A percentile compares a stretch with the other conserved stretches of the same genome.
Evolutionary conservation across 2,888 invertebrate species (phyloP).

Genomic region (Heliconius hortense): DNA sequence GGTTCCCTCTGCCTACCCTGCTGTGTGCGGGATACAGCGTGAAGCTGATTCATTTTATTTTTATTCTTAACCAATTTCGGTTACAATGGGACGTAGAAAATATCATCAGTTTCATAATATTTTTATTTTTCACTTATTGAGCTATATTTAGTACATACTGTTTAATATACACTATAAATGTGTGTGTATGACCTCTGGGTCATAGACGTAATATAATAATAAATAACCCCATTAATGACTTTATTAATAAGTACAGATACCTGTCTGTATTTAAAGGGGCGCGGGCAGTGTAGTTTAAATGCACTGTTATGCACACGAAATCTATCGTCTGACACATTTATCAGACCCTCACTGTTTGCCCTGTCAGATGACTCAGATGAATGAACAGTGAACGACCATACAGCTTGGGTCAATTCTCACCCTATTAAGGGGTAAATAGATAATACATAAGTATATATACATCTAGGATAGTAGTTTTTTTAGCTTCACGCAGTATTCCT

Average conservation of each 20-base stretch:
- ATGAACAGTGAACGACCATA: not conserved
- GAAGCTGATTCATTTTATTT: no score
- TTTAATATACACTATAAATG: no score
- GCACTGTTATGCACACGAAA: not conserved
- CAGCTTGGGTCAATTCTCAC: slow-evolving; percentile 1
- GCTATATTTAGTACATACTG: no score
- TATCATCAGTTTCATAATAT: not conserved
- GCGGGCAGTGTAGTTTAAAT: not conserved
- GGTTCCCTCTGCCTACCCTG: no score
- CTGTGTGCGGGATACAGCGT: no score
- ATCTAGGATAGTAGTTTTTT: not conserved
- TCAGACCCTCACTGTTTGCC: not conserved
- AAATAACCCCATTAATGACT: no score
- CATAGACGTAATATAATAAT: no score
- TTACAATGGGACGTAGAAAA: not conserved
- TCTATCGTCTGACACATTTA: not conserved
- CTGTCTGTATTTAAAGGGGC: not conserved
- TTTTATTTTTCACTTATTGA: not conserved
- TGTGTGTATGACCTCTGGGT: no score
- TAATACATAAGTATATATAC: not conserved
- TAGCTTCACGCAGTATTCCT: not conserved
- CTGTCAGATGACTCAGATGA: slow-evolving; percentile 1
- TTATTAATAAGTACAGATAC: not conserved
- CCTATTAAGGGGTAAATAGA: not conserved
- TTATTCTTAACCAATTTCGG: not conserved